Conservation (phyloP, 2,797 vertebrate genomes). For the Esox lucius region DNA sequence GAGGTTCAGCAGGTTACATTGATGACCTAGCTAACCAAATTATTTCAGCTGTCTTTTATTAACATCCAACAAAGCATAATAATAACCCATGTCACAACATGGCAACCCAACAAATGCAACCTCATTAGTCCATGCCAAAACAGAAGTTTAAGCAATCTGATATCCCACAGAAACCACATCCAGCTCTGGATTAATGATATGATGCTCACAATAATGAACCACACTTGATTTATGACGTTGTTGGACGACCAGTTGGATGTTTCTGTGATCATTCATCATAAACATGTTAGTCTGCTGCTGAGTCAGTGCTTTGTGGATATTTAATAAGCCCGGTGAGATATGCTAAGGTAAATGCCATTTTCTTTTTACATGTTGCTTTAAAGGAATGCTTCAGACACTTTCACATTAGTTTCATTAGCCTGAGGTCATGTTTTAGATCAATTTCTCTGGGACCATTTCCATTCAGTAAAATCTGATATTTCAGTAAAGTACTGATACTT, state of each 20-base stretch:
- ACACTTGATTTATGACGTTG: constrained; percentile 36
- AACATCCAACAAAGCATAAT: not conserved
- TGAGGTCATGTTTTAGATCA: too few relatives aligned
- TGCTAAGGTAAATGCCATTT: not conserved
- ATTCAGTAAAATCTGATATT: too few relatives aligned
- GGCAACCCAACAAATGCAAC: not conserved
- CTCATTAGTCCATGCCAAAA: not conserved
- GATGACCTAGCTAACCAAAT: not conserved
- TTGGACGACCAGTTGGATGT: constrained; percentile 32
- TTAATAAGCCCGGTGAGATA: constrained; percentile 14
- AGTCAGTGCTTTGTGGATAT: not conserved
- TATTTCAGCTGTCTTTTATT: not conserved
- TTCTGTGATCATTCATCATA: constrained; percentile 25
- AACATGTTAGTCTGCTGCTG: constrained; percentile 16
- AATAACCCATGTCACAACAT: constrained; percentile 5
- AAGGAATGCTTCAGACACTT: not conserved
- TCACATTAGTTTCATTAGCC: too few relatives aligned
- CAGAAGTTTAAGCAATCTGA: not conserved
- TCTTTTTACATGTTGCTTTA: not conserved
- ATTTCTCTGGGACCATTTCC: too few relatives aligned
- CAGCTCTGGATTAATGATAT: not conserved
- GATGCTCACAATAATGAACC: constrained; percentile 39
- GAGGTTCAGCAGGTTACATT: not conserved
- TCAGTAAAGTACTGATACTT: too few relatives aligned
- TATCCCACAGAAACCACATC: not conserved